Evolutionary conservation across 2,888 invertebrate genomes (phyloP), one percentile per base, ranked within the genome.

Genomic region (Thelaira solivaga): DNA sequence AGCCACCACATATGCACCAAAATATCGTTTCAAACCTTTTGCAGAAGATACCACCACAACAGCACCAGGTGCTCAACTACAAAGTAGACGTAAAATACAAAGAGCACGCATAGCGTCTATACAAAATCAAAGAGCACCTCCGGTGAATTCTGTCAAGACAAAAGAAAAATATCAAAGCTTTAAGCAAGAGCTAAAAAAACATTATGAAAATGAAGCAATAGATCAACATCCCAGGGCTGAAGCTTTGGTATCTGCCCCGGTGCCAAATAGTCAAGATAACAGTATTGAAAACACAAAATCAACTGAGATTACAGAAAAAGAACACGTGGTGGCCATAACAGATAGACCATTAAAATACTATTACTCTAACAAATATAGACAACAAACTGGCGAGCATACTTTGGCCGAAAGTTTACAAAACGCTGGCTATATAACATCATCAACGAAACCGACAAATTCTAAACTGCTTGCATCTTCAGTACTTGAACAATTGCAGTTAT

Each of bases 1-100:
- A 65, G 85, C 88, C 18, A 88, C 89, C 1, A 89, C 89, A 0
- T 89, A 88, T 81, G 84, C 88, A 0, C 89, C 89, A 0, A 88
- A 85, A 59, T 78, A 84, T 0, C 85, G 86, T 18, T 81, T 84
- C 34, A 74, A 81, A 1, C 82, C 81, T 1, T 59, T 61, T 8
- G 57, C 76, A n/a, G 71, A 71, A 10, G 83, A 81, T 1, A 43
- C 43, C 6, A 65, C 59, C 13, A 74, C 71, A 29, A 80, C 78
- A 1, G 18, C 80, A 0, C 45, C 75, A n/a, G 24, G 4, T 3
- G 61, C 76, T 29, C 36, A 43, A 13, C 51, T 69, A 16, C 31
- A 76, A 0, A 68, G 77, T 8, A 81, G 84, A 18, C 81, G 87
- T 6, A 88, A 86, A 53, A 45, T 67, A 0, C 84, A 82, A 11